Evolutionary conservation across 2,113 vertebrate species (phyloP).

Genomic region (Limnothrissa miodon): DNA sequence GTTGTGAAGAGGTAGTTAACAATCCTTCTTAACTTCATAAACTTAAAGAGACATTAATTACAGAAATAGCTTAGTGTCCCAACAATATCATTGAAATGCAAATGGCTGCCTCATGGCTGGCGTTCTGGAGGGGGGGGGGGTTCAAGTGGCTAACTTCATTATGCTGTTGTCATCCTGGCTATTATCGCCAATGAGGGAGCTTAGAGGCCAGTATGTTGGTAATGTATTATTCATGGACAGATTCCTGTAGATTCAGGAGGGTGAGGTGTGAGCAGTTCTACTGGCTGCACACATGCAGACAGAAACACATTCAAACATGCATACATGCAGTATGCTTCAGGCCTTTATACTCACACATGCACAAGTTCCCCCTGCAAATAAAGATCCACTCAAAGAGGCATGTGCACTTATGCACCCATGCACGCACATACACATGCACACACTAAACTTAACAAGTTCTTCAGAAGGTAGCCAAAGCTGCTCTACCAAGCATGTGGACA

Average conservation of each 20-base stretch:
- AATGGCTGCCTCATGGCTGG: slow-evolving; percentile 64
- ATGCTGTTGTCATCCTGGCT: slow-evolving; percentile 72
- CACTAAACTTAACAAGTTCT: neutral
- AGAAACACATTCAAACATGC: neutral
- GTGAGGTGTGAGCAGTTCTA: slow-evolving; percentile 39
- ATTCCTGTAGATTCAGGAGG: slow-evolving; percentile 63
- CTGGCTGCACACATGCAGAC: neutral
- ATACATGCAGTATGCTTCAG: neutral
- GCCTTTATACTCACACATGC: too few relatives aligned
- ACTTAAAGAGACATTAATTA: slow-evolving; percentile 54
- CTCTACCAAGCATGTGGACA: neutral
- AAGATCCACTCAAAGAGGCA: neutral
- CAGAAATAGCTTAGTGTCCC: neutral
- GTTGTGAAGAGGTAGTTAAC: slow-evolving; percentile 30
- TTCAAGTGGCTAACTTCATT: slow-evolving; percentile 76
- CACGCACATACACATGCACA: neutral
- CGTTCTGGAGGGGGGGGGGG: slow-evolving; percentile 55
- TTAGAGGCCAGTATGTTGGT: slow-evolving; percentile 63
- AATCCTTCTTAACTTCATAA: slow-evolving; percentile 23
- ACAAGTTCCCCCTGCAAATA: neutral
- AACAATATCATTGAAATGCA: slow-evolving; percentile 73
- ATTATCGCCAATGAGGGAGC: slow-evolving; percentile 62
- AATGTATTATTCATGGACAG: slow-evolving; percentile 76
- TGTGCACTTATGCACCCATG: neutral
- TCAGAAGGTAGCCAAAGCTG: neutral